These are phyloP conservation scores for Notodonta ziczac DNA, from an alignment of 2,888 invertebrate species.

Conservation along the genomic window DNA sequence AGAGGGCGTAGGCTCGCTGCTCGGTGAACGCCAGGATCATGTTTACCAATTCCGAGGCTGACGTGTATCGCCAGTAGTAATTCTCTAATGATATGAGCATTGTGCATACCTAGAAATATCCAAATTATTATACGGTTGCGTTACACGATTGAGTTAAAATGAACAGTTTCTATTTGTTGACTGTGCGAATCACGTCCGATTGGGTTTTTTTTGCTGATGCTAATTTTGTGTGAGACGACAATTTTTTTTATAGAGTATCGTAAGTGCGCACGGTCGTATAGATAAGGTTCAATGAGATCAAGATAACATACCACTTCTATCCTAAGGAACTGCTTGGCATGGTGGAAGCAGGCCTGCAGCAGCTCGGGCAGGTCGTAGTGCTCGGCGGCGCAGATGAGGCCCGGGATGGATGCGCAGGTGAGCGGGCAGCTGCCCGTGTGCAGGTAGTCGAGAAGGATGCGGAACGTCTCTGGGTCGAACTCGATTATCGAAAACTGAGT, in stretches of 20 bases:
- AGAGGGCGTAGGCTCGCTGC: constrained; percentile 93
- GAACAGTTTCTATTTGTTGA: too few relatives aligned
- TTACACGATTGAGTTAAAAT: too few relatives aligned
- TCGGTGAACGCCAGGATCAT: constrained; percentile 97
- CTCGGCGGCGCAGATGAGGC: constrained; percentile 96
- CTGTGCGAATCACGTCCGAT: too few relatives aligned
- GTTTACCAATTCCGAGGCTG: constrained; percentile 96
- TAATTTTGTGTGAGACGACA: too few relatives aligned
- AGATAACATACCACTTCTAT: constrained; percentile 91
- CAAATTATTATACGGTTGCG: too few relatives aligned
- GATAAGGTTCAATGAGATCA: neutral
- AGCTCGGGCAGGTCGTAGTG: constrained; percentile 97
- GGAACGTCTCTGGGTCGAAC: constrained; percentile 97
- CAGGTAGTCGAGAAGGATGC: constrained; percentile 94
- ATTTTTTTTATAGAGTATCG: too few relatives aligned
- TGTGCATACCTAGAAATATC: constrained; percentile 88
- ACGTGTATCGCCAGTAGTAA: constrained; percentile 97
- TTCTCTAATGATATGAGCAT: constrained; percentile 97
- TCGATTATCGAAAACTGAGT: constrained; percentile 96
- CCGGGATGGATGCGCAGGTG: constrained; percentile 96
- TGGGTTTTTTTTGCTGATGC: too few relatives aligned
- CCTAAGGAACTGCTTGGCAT: constrained; percentile 96
- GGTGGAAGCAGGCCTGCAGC: constrained; percentile 97
- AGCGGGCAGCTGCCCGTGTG: constrained; percentile 97
- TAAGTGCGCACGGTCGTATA: too few relatives aligned